Evolutionary conservation across 2,113 vertebrate species (phyloP).

Genomic region (Procavia capensis): DNA sequence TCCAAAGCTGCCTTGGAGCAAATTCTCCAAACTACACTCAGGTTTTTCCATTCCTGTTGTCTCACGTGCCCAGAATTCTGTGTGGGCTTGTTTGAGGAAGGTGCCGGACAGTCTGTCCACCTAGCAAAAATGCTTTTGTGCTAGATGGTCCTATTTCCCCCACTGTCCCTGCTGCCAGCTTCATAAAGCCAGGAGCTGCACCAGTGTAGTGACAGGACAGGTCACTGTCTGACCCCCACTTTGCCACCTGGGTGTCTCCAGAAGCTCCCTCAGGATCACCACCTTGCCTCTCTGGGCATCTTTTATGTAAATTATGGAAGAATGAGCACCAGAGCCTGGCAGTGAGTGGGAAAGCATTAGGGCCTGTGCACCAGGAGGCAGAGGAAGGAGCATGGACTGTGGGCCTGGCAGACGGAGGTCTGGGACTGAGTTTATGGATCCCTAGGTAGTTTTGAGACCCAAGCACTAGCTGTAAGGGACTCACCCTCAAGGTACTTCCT

Average conservation of each 20-base stretch:
- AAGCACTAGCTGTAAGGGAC: neutral
- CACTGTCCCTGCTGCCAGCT: neutral
- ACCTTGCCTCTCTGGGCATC: neutral
- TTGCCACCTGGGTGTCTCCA: neutral
- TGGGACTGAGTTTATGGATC: neutral
- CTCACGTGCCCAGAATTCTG: neutral
- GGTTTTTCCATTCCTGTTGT: neutral
- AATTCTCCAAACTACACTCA: neutral
- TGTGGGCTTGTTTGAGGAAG: slow-evolving; percentile 42
- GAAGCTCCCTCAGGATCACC: neutral
- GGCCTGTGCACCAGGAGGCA: neutral
- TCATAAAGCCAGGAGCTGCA: neutral
- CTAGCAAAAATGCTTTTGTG: neutral
- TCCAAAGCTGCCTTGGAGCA: neutral
- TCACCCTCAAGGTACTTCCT: neutral
- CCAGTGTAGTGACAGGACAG: too few species aligned
- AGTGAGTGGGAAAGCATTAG: rapidly evolving
- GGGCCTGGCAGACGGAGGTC: neutral
- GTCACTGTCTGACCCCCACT: neutral
- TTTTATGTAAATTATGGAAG: neutral
- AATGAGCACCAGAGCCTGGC: neutral
- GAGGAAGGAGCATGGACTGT: neutral
- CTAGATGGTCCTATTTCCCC: neutral
- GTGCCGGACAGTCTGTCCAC: neutral
- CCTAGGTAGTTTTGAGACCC: neutral